Percentiles rank a stretch among this genome's conserved stretches.
Evolutionary conservation across 2,113 vertebrate genomes (phyloP).

Genomic region (Protomyctophum bolini): DNA sequence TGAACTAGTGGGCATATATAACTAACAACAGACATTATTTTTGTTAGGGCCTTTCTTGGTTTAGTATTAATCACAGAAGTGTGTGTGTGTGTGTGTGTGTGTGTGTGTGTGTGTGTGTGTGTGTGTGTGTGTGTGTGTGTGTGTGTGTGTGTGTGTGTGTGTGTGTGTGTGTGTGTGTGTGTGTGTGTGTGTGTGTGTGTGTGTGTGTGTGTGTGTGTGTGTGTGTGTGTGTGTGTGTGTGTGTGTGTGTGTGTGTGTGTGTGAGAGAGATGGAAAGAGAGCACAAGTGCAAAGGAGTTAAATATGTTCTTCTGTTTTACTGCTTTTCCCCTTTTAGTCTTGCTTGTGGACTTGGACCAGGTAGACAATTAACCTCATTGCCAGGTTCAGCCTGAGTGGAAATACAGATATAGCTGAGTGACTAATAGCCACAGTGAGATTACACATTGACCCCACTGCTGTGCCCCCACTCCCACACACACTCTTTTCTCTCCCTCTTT

Average conservation of each 20-base stretch:
- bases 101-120: not conserved
- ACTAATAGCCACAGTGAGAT: not conserved
- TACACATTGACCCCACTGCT: slow-evolving; percentile 10
- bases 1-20: slow-evolving; percentile 8
- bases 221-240: slow-evolving; percentile 10
- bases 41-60: not conserved
- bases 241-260: not conserved
- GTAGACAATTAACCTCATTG: not conserved
- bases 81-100: slow-evolving; percentile 3
- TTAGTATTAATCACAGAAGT: too few species aligned
- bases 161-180: slow-evolving; percentile 12
- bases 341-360: not conserved
- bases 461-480: not conserved
- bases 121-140: slow-evolving; percentile 11
- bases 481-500: not conserved
- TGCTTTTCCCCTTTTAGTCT: not conserved
- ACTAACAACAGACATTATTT: not conserved
- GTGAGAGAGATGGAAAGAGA: not conserved
- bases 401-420: not conserved
- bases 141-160: not conserved
- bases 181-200: not conserved
- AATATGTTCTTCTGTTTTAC: not conserved
- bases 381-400: slow-evolving; percentile 1
- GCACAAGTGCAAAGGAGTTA: not conserved
- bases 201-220: not conserved